Base-by-base conservation (phyloP, 2,113 vertebrate species). In the Cricetomys ansorgei region DNA sequence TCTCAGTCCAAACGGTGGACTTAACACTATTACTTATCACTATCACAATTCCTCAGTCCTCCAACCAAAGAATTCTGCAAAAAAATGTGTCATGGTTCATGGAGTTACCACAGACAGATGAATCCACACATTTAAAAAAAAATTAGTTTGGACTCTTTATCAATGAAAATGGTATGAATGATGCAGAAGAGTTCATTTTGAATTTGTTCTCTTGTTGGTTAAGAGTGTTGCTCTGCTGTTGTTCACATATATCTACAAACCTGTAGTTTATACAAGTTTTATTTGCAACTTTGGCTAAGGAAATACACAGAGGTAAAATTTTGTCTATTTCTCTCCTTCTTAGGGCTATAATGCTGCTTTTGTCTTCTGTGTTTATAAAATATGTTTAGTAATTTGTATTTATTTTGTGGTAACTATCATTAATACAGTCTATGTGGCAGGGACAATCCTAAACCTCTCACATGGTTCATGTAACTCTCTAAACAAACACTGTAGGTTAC, bases 131-230 rank as follows among this genome's bases (percentile, higher is more conserved):
- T 76, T 81, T 91, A 64, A 67, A 65, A n/a, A n/a, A n/a, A n/a
- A n/a, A n/a, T 72, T 72, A 10, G 1, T 72, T 72, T 64, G 3
- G 75, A 76, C 53, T 72, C 27, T 34, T 45, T 67, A 21, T 73
- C 53, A 72, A 88, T 96, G 62, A 72, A 95, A 48, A 70, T 43
- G 5, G 13, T 27, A 67, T 37, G 40, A 45, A 50, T 62, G 23
- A 73, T 92, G 16, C 19, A 92, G n/a, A 34, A 31, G 55, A 95
- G 29, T 64, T 65, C 69, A 86, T 70, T 93, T 93, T 93, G 91
- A 53, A 80, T 62, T 37, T 48, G 10, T 67, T 65, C 37, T 6
- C 3, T n/a, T 79, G 1, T 95, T 72, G 48, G 53, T 79, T 11
- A 84, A 84, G 37, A 50, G 19, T 85, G 40, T 83, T 72, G 10